phyloP scores from a whole-genome alignment of 2,888 invertebrate genomes.

The Encarsia formosa region DNA sequence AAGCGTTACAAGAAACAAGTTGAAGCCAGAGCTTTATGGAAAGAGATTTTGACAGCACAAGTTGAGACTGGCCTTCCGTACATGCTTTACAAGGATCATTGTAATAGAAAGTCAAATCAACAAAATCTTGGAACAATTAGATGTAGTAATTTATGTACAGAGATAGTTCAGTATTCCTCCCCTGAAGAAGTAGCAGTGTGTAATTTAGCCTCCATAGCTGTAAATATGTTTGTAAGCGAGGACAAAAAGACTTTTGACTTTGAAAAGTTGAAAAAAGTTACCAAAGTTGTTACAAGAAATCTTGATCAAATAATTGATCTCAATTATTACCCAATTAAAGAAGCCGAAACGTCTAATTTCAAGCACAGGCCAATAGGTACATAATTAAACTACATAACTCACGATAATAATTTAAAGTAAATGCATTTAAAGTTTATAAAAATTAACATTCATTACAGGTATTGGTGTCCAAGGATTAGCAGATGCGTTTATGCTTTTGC shows the following conservation, averaged over 20 bases:
- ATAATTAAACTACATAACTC: constrained; percentile 1
- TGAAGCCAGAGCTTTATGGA: constrained; percentile 87
- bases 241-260: constrained; percentile 81
- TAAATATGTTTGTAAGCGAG: constrained; percentile 86
- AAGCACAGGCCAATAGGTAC: constrained; percentile 76
- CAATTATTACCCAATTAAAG: constrained; percentile 91
- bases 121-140: constrained; percentile 97
- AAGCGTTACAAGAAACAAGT: constrained; percentile 66
- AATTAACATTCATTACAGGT: constrained; percentile 47
- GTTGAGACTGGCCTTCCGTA: constrained; percentile 98
- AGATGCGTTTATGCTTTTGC: constrained; percentile 91
- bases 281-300: constrained; percentile 85
- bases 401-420: neutral
- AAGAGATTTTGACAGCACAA: constrained; percentile 88
- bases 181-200: constrained; percentile 95
- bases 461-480: constrained; percentile 98
- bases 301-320: constrained; percentile 96
- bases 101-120: constrained; percentile 96
- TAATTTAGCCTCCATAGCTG: constrained; percentile 94
- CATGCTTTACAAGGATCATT: constrained; percentile 94
- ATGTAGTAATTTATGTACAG: constrained; percentile 96
- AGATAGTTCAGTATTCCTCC: constrained; percentile 92
- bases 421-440: constrained; percentile 1
- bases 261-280: constrained; percentile 76
- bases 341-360: constrained; percentile 83